phyloP scores from a whole-genome alignment of 2,888 invertebrate species.

The Uloborus plumipes region DNA sequence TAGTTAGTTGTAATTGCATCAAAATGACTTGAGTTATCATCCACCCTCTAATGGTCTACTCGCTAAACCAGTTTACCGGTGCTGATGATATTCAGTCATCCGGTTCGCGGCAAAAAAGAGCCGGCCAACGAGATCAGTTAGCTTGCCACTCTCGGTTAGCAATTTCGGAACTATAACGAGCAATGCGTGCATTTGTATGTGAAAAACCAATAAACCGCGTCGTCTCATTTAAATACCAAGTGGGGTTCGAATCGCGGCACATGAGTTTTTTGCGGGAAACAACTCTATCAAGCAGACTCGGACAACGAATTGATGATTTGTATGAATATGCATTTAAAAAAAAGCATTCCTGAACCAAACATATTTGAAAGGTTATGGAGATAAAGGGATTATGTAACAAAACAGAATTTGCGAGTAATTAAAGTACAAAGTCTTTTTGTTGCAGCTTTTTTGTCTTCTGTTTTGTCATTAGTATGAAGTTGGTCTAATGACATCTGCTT shows the following conservation, averaged over 20 bases:
- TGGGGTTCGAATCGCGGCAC: constrained; percentile 26
- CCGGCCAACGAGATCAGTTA: constrained; percentile 7
- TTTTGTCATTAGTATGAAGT: too few relatives aligned
- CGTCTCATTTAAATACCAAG: constrained; percentile 12
- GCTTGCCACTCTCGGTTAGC: constrained; percentile 37
- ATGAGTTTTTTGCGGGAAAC: constrained; percentile 17
- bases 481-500: too few relatives aligned
- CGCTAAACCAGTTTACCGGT: constrained; percentile 63
- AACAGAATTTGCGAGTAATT: too few relatives aligned
- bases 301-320: too few relatives aligned
- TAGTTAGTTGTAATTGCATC: constrained; percentile 61
- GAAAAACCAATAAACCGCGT: constrained; percentile 1
- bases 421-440: too few relatives aligned
- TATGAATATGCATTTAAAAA: too few relatives aligned
- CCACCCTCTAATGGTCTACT: constrained; percentile 56
- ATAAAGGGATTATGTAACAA: too few relatives aligned
- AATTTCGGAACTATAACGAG: constrained; percentile 56
- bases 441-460: too few relatives aligned
- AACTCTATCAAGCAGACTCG: constrained; percentile 6
- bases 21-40: constrained; percentile 38
- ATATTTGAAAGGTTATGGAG: too few relatives aligned
- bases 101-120: constrained; percentile 46
- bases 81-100: constrained; percentile 47
- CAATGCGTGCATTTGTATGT: constrained; percentile 16
- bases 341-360: too few relatives aligned